Conservation (phyloP, 1,140 invertebrate species). For the Arion vulgaris region DNA sequence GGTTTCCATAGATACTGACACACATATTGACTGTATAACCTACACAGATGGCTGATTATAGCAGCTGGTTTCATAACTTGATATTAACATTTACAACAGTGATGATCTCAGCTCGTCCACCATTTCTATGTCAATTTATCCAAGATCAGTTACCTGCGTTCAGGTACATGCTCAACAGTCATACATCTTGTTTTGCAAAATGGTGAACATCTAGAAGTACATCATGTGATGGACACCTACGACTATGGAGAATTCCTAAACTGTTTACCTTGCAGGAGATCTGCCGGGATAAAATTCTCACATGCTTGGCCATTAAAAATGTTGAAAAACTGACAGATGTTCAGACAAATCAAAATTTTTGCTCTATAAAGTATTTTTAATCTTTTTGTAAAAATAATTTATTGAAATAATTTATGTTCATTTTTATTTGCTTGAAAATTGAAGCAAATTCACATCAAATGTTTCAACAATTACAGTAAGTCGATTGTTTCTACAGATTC, state of each 20-base stretch:
- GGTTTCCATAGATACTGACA: neutral
- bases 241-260: constrained; percentile 43
- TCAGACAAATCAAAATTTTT: too few relatives aligned
- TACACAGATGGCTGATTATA: constrained; percentile 41
- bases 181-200: constrained; percentile 43
- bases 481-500: too few relatives aligned
- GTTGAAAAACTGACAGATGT: constrained; percentile 34
- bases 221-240: constrained; percentile 46
- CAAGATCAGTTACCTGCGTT: constrained; percentile 1
- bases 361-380: too few relatives aligned
- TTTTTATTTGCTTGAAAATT: too few relatives aligned
- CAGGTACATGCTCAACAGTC: constrained; percentile 29
- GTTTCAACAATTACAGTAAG: too few relatives aligned
- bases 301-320: constrained; percentile 12
- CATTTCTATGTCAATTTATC: constrained; percentile 35
- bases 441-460: too few relatives aligned
- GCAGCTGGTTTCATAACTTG: constrained; percentile 40
- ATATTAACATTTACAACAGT: constrained; percentile 28
- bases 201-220: constrained; percentile 39
- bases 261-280: constrained; percentile 41
- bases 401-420: too few relatives aligned
- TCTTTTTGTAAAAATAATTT: too few relatives aligned
- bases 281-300: constrained; percentile 42
- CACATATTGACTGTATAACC: constrained; percentile 38
- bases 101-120: constrained; percentile 11